Evolutionary conservation across 2,113 vertebrate genomes (phyloP).

Genomic region (Orthonyx spaldingii): DNA sequence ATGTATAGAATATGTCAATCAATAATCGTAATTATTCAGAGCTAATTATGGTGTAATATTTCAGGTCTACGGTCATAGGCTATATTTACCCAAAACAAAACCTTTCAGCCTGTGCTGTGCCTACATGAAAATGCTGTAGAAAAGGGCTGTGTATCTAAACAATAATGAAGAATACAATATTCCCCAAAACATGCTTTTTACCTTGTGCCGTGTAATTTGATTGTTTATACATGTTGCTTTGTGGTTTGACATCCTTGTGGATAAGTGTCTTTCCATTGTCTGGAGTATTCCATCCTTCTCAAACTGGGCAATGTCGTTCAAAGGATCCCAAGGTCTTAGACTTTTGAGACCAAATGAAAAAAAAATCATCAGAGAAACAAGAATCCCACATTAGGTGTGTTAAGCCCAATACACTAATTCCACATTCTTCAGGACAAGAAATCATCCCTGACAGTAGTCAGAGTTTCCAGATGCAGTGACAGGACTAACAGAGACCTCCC

Average conservation of each 20-base stretch:
- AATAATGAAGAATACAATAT: background rate
- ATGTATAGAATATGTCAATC: background rate
- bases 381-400: background rate
- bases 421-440: background rate
- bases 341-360: slow-evolving; percentile 67
- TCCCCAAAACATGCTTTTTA: slow-evolving; percentile 6
- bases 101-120: background rate
- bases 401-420: background rate
- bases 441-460: background rate
- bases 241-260: slow-evolving; percentile 64
- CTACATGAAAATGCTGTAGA: background rate
- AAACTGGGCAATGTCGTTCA: slow-evolving; percentile 82
- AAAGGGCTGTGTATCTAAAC: background rate
- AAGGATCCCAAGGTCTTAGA: slow-evolving; percentile 84
- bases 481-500: background rate
- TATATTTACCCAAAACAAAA: background rate
- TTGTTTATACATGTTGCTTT: slow-evolving; percentile 74
- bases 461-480: background rate
- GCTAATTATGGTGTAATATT: background rate
- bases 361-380: background rate
- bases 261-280: slow-evolving; percentile 76
- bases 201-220: slow-evolving; percentile 79
- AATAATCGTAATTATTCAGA: background rate
- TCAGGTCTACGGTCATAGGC: background rate
- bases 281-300: slow-evolving; percentile 89